Evolutionary conservation across 2,113 vertebrate species (phyloP).

Genomic region (Zapornia atra): DNA sequence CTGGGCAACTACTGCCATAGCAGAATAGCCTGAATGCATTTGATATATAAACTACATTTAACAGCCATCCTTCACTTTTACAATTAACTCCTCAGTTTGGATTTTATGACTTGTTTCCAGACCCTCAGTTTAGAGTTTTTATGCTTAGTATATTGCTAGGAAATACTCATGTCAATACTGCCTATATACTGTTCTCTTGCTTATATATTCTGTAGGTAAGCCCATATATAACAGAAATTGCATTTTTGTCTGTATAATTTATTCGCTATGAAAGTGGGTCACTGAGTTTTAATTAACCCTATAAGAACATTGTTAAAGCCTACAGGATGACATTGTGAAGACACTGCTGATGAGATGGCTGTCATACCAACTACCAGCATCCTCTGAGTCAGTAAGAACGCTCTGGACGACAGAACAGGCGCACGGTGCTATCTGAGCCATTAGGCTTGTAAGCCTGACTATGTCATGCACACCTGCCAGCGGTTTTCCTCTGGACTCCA

Average conservation of each 20-base stretch:
- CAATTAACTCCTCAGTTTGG: neutral
- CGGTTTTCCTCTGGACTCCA: neutral
- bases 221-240: neutral
- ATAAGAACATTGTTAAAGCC: neutral
- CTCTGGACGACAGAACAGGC: neutral
- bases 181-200: neutral
- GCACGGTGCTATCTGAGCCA: neutral
- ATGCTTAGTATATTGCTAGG: neutral
- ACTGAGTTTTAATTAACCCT: neutral
- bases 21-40: neutral
- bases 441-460: neutral
- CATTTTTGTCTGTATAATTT: neutral
- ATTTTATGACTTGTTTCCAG: neutral
- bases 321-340: neutral
- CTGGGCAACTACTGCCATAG: neutral
- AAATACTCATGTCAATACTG: neutral
- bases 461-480: neutral
- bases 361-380: neutral
- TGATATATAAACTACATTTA: neutral
- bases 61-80: neutral
- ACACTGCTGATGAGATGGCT: neutral
- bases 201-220: neutral
- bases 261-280: neutral
- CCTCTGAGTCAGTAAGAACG: neutral
- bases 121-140: neutral